Base-by-base conservation (phyloP, 2,113 vertebrate genomes). In the Centropus bengalensis region DNA sequence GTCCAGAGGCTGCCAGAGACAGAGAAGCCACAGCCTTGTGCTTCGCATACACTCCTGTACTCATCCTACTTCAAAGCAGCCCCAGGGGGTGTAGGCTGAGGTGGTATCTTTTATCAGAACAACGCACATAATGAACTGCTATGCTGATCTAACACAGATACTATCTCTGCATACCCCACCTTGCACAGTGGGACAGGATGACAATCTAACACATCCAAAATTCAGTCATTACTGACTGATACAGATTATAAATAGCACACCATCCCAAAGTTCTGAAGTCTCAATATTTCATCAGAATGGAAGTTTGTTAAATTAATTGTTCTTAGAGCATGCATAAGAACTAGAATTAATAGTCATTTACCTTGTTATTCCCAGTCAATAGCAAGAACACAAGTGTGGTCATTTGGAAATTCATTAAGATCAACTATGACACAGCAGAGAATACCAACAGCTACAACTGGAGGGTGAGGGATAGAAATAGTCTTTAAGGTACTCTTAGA, bases 401-500 rank as follows among this genome's bases (percentile, higher is more conserved):
- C 12, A 42, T 63, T 82, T 33, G 27, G 12, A 66, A 40, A 23
- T 30, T 51, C 15, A 45, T 24, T 58, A 62, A 82, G 27, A 91
- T 36, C 11, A 74, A 33, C 33, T 64, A 30, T 3, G 9, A 63
- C 21, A 67, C 3, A 66, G 19, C 30, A 87, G 40, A 87, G 14
- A 40, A 92, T 93, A 67, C 6, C 38, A 84, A 40, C 0, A 60
- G 16, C 36, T 87, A 71, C 9, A 42, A 13, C 16, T 28, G 2
- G 4, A 7, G 5, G 2, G 3, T 6, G 4, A n/a, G 1, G 7
- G 2, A 28, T 42, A 91, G 22, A 60, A 78, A 6, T 33, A 8
- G 8, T 49, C 47, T 81, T 81, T 20, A 55, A 36, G 38, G 21
- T 24, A 59, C 14, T 67, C n/a, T 45, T 26, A 22, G 22, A 81